Evolutionary conservation across 1,140 invertebrate genomes (phyloP), one percentile per base, ranked within the genome.

Genomic region (Saccostrea cuccullata): DNA sequence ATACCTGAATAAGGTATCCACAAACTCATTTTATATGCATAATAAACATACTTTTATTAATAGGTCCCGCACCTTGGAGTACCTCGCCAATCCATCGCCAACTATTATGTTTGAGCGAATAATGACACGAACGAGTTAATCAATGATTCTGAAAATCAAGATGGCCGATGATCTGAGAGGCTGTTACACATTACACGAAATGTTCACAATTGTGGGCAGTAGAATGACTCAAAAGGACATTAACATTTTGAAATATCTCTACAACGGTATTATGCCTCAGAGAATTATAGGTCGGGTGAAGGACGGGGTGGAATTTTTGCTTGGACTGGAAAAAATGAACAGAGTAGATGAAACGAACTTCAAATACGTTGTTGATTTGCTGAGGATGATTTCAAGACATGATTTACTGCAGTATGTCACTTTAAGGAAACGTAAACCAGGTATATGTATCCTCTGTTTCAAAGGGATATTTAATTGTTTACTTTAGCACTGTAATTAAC

Each of bases 261-360:
- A 88, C 55, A 87, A 64, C 58, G 87, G 88, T 26, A 89, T 89
- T 20, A 84, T 90, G 55, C 70, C 64, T 13, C 85, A 88, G 30
- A 89, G 90, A n/a, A 84, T 90, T 23, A 56, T 90, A 64, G 36
- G 55, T 15, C 88, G 90, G 26, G 90, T 91, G 13, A 88, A 90
- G n/a, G 92, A 93, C 87, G 92, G 92, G 47, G 90, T 86, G 84
- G 88, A 87, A 40, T 92, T 94, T 82, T 86, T 94, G 12, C 64
- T 91, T 12, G 92, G 91, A 84, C 88, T 94, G 26, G 92, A 93
- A 89, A 92, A 91, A 87, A 83, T 88, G 77, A 92, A 92, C 26
- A 88, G 87, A 56, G 90, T 92, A 56, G 93, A 94, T 87, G 92
- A 94, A 85, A 91, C 91, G 13, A 92, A 94, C 87, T 93, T 93